Conservation (phyloP, 2,797 vertebrate species). For the Arvicola amphibius region DNA sequence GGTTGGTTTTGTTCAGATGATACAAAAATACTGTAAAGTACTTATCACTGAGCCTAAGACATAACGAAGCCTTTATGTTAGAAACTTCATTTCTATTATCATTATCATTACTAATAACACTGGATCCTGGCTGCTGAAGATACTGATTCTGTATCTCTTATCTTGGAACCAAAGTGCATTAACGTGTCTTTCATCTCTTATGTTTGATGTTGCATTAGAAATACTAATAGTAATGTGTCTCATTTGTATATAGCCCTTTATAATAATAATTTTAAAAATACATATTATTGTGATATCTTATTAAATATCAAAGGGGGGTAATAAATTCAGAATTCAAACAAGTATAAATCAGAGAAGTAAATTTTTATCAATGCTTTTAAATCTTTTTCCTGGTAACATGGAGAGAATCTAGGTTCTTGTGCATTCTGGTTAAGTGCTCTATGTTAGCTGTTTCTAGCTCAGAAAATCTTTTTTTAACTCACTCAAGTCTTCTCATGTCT, state of each 20-base stretch:
- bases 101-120: not conserved
- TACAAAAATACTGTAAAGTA: not conserved
- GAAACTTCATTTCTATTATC: slow-evolving; percentile 4
- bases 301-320: slow-evolving; percentile 48
- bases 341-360: not conserved
- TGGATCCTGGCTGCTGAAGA: not conserved
- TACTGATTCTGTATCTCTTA: not conserved
- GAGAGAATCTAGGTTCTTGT: not conserved
- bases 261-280: not conserved
- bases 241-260: not conserved
- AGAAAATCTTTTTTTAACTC: slow-evolving; percentile 20
- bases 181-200: slow-evolving; percentile 3
- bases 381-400: not conserved
- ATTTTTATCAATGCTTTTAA: slow-evolving; percentile 7
- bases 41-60: not conserved
- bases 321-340: slow-evolving; percentile 45
- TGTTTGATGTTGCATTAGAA: slow-evolving; percentile 23
- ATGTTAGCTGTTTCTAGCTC: not conserved
- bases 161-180: slow-evolving; percentile 7
- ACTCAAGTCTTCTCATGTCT: not conserved
- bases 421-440: not conserved
- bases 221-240: slow-evolving; percentile 1
- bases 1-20: slow-evolving; percentile 24
- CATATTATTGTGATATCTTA: slow-evolving; percentile 4
- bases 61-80: slow-evolving; percentile 20